Conservation (phyloP, 1,140 invertebrate genomes). For the Ridgeia piscesae region DNA sequence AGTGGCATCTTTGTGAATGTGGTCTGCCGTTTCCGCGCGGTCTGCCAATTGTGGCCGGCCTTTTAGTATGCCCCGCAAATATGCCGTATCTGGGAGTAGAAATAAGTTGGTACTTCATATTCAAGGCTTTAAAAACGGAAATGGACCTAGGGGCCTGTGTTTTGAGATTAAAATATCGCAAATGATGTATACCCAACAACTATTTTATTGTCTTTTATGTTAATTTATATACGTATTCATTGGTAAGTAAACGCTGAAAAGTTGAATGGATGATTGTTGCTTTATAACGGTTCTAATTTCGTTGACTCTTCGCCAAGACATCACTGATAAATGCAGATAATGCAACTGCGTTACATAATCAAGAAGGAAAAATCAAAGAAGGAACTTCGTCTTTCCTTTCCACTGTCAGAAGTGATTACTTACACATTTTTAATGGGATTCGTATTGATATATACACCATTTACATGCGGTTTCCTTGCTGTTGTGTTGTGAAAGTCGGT, state of each 20-base stretch:
- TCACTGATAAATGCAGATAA: not conserved
- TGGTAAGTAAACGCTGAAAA: not conserved
- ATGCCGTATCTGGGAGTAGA: not conserved
- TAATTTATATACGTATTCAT: not conserved
- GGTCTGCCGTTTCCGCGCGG: too few species aligned
- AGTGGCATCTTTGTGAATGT: too few species aligned
- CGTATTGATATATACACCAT: not conserved
- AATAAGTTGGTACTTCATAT: not conserved
- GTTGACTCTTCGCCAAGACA: not conserved
- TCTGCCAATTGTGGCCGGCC: too few species aligned
- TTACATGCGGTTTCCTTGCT: not conserved
- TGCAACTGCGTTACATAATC: not conserved
- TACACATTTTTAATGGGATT: not conserved
- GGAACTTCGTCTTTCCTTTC: not conserved
- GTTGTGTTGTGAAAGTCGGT: not conserved
- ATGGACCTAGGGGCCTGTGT: not conserved
- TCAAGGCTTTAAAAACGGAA: not conserved
- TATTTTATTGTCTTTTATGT: not conserved
- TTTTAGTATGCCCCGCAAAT: too few species aligned
- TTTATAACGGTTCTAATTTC: not conserved
- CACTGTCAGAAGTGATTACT: not conserved
- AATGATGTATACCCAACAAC: not conserved
- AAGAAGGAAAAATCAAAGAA: not conserved
- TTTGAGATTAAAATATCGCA: constrained; percentile 1
- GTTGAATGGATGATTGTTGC: not conserved